Evolutionary conservation across 2,113 vertebrate genomes (phyloP).

Genomic region (Dromiciops gliroides): DNA sequence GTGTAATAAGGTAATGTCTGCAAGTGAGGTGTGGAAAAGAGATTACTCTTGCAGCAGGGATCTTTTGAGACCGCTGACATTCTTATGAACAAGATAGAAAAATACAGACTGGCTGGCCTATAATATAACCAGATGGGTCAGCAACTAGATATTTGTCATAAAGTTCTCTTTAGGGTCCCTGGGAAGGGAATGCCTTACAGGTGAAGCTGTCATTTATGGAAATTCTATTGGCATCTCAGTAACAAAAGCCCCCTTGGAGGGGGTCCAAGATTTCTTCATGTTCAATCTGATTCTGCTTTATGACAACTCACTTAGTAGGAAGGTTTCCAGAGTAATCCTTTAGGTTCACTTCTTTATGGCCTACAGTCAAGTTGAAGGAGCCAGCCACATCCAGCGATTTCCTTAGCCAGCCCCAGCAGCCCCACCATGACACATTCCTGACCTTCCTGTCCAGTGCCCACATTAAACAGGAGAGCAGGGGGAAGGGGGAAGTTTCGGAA

Average conservation of each 20-base stretch:
- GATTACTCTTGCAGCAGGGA: not conserved
- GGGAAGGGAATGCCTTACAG: not conserved
- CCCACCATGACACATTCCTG: not conserved
- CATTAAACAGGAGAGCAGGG: not conserved
- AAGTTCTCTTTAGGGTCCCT: not conserved
- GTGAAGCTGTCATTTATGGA: not conserved
- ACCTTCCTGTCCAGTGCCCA: not conserved
- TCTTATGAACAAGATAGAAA: slow-evolving; percentile 40
- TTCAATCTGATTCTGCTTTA: slow-evolving; percentile 5
- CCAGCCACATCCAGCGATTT: not conserved
- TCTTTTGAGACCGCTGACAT: not conserved
- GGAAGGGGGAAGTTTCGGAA: not conserved
- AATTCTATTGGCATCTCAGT: slow-evolving; percentile 23
- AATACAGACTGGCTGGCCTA: not conserved
- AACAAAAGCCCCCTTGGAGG: slow-evolving; percentile 12
- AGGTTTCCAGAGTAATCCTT: not conserved
- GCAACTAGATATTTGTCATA: not conserved
- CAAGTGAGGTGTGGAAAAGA: slow-evolving; percentile 10
- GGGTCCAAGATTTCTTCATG: slow-evolving; percentile 3
- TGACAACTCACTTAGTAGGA: not conserved
- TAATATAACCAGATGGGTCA: not conserved
- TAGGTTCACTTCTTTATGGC: not conserved
- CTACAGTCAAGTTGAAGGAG: not conserved
- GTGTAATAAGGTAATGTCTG: not conserved
- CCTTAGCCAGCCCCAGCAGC: not conserved